Conservation (phyloP, 2,797 vertebrate species). For the Phoeniculus purpureus region DNA sequence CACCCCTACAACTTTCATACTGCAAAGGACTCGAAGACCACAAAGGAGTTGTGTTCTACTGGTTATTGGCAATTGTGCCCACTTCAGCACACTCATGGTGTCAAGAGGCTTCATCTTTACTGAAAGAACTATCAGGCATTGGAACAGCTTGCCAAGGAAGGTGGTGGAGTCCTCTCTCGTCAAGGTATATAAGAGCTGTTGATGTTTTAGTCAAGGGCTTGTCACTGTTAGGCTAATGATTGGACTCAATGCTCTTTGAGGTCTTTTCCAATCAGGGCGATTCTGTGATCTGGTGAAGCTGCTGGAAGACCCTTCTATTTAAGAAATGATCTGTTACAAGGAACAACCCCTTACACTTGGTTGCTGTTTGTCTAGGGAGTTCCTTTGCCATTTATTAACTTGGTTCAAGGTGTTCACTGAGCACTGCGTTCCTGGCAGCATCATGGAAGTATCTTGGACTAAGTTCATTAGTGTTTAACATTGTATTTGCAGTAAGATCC, state of each 20-base stretch:
- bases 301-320: conserved; percentile 4
- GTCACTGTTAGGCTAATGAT: no score
- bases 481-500: not conserved
- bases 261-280: no score
- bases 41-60: not conserved
- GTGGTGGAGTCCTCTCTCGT: no score
- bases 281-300: not conserved
- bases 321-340: conserved; percentile 18
- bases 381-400: conserved; percentile 3
- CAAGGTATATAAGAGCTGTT: no score
- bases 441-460: not conserved
- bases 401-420: not conserved
- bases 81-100: not conserved
- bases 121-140: no score
- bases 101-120: not conserved
- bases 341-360: not conserved
- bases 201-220: no score
- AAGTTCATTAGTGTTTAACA: not conserved
- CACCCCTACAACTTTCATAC: not conserved
- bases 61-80: not conserved
- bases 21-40: not conserved
- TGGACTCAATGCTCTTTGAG: no score
- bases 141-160: no score
- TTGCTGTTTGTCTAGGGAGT: not conserved
- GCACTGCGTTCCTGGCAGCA: conserved; percentile 1